Evolutionary conservation across 2,113 vertebrate genomes (phyloP).

Genomic region (Mastomys coucha): DNA sequence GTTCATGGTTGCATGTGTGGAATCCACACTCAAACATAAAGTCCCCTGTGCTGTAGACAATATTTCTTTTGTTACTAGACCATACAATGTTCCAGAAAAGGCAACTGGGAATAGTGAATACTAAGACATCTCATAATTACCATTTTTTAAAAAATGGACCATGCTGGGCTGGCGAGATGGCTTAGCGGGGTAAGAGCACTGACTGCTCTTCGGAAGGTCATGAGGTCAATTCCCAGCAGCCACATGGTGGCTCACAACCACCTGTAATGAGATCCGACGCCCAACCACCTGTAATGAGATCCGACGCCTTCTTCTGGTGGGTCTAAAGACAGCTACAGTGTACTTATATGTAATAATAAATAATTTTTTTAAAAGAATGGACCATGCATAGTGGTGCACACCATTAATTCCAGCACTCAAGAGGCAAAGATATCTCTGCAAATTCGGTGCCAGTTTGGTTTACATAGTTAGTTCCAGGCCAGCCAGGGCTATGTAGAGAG

Average conservation of each 20-base stretch:
- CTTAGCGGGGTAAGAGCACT: no score
- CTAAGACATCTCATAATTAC: background rate
- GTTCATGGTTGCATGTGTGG: background rate
- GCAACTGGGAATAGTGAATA: slow-evolving; percentile 23
- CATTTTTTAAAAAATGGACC: background rate
- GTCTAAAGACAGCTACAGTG: no score
- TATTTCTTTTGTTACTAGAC: background rate
- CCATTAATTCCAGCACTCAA: background rate
- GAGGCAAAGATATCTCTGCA: background rate
- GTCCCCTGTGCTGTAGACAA: background rate
- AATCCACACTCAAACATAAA: background rate
- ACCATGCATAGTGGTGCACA: background rate
- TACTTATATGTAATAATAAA: no score
- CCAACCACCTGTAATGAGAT: no score
- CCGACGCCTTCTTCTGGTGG: no score
- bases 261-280: no score
- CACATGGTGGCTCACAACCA: no score
- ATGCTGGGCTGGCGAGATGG: no score
- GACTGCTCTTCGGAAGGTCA: no score
- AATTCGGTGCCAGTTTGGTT: background rate
- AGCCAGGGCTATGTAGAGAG: background rate
- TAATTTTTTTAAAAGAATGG: background rate
- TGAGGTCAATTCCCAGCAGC: no score
- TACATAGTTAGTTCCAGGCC: background rate
- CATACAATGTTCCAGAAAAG: slow-evolving; percentile 12